A percentile compares a stretch with the other conserved stretches of the same genome.
Evolutionary conservation across 92 coral and sea anemone genomes (phyloP).

Genomic region (Epizoanthus stellaris): DNA sequence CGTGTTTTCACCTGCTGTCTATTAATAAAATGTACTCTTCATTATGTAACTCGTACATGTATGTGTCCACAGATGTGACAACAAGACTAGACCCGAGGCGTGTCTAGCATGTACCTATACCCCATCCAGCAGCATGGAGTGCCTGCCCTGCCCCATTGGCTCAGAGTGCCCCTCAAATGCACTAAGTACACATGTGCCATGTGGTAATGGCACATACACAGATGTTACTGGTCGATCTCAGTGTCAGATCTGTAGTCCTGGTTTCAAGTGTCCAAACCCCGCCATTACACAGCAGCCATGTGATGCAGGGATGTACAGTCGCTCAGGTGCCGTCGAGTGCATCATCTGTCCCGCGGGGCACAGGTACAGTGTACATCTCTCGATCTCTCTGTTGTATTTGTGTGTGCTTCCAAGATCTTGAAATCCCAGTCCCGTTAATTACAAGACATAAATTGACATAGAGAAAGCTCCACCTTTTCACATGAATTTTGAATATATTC

Average conservation of each 20-base stretch:
- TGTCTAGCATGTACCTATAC: conserved; percentile 56
- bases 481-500: too few relatives aligned
- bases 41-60: neutral
- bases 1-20: neutral
- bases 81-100: conserved; percentile 16
- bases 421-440: too few relatives aligned
- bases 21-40: too few relatives aligned
- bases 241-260: conserved; percentile 80
- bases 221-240: conserved; percentile 51
- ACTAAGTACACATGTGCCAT: conserved; percentile 58
- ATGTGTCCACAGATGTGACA: conserved; percentile 22
- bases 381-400: neutral
- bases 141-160: conserved; percentile 78
- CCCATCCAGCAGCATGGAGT: conserved; percentile 47
- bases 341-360: conserved; percentile 48
- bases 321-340: conserved; percentile 39
- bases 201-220: conserved; percentile 83
- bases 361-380: conserved; percentile 6
- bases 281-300: conserved; percentile 43
- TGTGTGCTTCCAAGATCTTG: too few relatives aligned
- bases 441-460: too few relatives aligned
- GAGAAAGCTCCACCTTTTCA: too few relatives aligned
- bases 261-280: conserved; percentile 73
- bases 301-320: conserved; percentile 48
- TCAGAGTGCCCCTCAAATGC: conserved; percentile 74